A percentile compares a stretch with the other conserved stretches of the same genome.
These are phyloP conservation scores for Panthera uncia DNA, from an alignment of 2,113 vertebrate species.

Conservation along the genomic window DNA sequence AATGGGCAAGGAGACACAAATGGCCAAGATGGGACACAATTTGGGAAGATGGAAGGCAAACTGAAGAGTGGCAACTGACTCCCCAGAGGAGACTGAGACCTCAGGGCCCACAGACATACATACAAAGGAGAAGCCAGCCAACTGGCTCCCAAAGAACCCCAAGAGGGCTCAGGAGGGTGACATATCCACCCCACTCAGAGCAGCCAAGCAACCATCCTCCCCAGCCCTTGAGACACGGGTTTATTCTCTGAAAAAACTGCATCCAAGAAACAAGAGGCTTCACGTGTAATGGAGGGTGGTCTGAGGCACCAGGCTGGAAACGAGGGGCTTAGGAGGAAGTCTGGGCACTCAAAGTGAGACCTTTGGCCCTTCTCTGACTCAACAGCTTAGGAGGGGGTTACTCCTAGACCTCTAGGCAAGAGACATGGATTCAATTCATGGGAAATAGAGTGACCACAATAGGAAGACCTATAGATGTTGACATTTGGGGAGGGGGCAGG, in stretches of 20 bases:
- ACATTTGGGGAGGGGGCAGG: neutral
- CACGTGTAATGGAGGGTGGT: neutral
- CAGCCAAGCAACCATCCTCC: neutral
- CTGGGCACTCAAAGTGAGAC: neutral
- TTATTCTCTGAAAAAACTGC: neutral
- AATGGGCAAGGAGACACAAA: neutral
- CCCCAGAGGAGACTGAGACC: neutral
- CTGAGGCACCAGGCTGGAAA: neutral
- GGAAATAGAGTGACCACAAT: neutral
- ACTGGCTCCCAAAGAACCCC: neutral
- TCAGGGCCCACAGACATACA: neutral
- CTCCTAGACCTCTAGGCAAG: neutral
- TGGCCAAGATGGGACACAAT: neutral
- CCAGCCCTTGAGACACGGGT: fast-evolving
- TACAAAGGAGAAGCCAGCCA: neutral
- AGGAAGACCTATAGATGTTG: neutral
- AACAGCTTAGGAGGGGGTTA: neutral
- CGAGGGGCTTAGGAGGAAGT: neutral
- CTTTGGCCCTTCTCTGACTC: neutral
- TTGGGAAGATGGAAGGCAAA: neutral
- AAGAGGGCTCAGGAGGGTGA: neutral
- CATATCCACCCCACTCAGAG: neutral
- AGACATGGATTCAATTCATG: neutral
- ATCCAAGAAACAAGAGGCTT: neutral
- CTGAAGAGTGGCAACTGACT: neutral